Percentiles rank a stretch among this genome's conserved stretches.
Conservation (phyloP, 1,140 invertebrate species). For the Zaprionus gabonicus region DNA sequence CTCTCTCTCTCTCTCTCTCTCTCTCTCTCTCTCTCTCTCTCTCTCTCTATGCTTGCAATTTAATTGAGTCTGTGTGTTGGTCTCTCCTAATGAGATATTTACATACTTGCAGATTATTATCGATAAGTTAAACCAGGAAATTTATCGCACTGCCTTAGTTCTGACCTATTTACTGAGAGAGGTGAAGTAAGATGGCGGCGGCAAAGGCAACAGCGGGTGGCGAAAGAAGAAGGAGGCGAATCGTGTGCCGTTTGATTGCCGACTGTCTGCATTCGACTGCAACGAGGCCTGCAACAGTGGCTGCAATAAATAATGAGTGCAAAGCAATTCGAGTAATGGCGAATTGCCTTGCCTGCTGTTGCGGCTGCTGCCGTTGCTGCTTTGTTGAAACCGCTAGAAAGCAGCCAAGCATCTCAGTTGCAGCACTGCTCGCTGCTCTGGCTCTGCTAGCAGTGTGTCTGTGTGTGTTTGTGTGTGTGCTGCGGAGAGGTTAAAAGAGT, state of each 20-base stretch:
- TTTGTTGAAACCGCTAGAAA: slow-evolving; percentile 67
- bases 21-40: not conserved
- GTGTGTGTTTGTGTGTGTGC: slow-evolving; percentile 20
- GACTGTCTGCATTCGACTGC: slow-evolving; percentile 57
- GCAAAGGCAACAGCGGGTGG: not conserved
- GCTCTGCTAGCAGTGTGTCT: slow-evolving; percentile 23
- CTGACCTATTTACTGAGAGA: slow-evolving; percentile 19
- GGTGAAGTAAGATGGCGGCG: not conserved
- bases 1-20: not conserved
- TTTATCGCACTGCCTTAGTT: slow-evolving; percentile 13
- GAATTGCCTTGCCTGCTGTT: slow-evolving; percentile 42
- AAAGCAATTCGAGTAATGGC: slow-evolving; percentile 75
- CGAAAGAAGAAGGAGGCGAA: slow-evolving; percentile 22
- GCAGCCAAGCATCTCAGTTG: slow-evolving; percentile 64
- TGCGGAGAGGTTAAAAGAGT: slow-evolving; percentile 44
- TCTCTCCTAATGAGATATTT: slow-evolving; percentile 33
- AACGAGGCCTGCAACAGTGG: slow-evolving; percentile 56
- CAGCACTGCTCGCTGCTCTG: slow-evolving; percentile 33
- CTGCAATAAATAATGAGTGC: slow-evolving; percentile 74
- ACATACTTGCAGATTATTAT: slow-evolving; percentile 28
- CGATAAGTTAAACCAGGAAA: slow-evolving; percentile 26
- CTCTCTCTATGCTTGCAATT: slow-evolving; percentile 10
- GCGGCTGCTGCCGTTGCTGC: slow-evolving; percentile 16
- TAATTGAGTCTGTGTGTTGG: slow-evolving; percentile 16
- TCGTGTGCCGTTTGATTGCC: slow-evolving; percentile 51